A percentile compares a stretch with the other conserved stretches of the same genome.
phyloP scores from a whole-genome alignment of 2,888 invertebrate genomes.

The Drosophila lacicola region DNA sequence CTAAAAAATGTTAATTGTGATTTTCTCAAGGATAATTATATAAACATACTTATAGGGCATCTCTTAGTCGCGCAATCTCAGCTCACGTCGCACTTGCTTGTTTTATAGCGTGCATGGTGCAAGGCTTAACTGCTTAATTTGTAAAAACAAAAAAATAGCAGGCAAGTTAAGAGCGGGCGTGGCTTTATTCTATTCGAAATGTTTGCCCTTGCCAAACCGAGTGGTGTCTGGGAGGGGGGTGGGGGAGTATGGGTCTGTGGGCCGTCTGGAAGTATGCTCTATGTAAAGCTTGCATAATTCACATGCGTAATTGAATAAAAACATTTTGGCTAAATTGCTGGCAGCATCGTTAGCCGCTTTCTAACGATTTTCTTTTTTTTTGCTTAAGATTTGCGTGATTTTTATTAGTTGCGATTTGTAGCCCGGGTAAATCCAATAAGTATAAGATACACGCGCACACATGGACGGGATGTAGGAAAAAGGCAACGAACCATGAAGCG shows the following conservation, averaged over 20 bases:
- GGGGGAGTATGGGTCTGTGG: background rate
- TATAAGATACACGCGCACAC: constrained; percentile 21
- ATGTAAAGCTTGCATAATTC: constrained; percentile 65
- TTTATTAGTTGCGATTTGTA: constrained; percentile 73
- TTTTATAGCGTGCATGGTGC: constrained; percentile 41
- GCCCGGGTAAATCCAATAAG: constrained; percentile 58
- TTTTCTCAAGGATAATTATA: too few relatives aligned
- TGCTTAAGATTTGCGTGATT: constrained; percentile 68
- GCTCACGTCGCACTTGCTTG: background rate
- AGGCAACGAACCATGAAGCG: constrained; percentile 39
- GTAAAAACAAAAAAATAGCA: constrained; percentile 33
- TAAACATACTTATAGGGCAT: constrained; percentile 15
- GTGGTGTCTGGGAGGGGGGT: background rate
- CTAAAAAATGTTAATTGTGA: too few relatives aligned
- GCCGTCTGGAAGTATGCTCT: constrained; percentile 18
- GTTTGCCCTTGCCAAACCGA: constrained; percentile 31
- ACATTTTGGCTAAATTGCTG: constrained; percentile 65
- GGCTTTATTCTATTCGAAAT: constrained; percentile 48
- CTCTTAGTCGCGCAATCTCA: background rate
- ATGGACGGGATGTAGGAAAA: constrained; percentile 4
- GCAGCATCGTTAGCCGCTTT: constrained; percentile 52
- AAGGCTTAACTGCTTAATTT: constrained; percentile 74
- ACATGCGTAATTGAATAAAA: constrained; percentile 75
- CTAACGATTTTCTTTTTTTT: constrained; percentile 51
- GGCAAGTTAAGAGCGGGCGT: constrained; percentile 29